Conservation (phyloP, 2,888 invertebrate genomes). For the Netelia virgata region DNA sequence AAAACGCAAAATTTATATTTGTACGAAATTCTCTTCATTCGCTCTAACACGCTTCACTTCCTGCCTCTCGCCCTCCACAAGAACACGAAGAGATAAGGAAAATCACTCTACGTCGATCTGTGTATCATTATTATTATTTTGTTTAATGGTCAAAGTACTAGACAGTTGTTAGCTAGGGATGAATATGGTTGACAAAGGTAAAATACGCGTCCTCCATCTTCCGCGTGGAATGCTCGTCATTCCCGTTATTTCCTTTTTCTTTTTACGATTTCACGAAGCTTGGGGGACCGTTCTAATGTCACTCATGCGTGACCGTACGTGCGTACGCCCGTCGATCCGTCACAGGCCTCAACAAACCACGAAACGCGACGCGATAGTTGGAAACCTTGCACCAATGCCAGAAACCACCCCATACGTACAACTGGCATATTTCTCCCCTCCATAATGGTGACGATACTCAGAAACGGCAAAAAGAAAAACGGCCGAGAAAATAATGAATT, state of each 20-base stretch:
- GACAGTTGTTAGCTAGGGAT: no score
- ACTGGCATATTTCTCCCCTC: no score
- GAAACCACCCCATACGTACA: no score
- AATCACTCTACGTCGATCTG: not conserved
- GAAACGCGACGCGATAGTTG: no score
- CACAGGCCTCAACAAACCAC: no score
- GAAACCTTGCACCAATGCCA: no score
- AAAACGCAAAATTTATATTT: no score
- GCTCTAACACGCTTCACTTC: not conserved
- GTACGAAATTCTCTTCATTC: no score
- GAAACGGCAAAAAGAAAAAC: not conserved
- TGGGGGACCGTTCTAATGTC: no score
- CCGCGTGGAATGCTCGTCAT: conserved; percentile 11
- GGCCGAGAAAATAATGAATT: no score
- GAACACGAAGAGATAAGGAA: conserved; percentile 17
- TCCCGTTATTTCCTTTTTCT: conserved; percentile 1
- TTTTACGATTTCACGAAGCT: not conserved
- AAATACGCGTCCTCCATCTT: conserved; percentile 20
- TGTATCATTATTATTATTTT: not conserved
- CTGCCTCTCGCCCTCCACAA: not conserved
- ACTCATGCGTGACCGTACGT: no score
- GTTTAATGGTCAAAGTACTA: conserved; percentile 22
- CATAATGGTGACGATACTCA: not conserved
- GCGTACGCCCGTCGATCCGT: no score
- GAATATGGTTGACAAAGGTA: not conserved